Percentiles rank a stretch among this genome's conserved stretches.
phyloP scores from a whole-genome alignment of 2,797 vertebrate species.

The Podarcis lilfordi region DNA sequence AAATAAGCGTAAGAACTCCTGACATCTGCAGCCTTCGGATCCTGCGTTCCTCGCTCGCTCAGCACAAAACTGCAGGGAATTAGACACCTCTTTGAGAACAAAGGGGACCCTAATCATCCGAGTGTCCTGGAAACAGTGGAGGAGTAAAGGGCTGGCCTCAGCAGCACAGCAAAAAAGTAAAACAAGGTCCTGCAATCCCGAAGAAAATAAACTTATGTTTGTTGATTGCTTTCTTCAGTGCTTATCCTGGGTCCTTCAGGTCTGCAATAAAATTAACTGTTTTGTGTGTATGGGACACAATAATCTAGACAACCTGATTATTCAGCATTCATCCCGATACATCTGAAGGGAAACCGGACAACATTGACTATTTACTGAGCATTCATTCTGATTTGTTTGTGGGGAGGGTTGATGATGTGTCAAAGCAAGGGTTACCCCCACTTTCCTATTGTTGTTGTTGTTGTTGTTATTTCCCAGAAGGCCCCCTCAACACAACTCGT shows the following conservation, averaged over 20 bases:
- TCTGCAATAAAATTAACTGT: background rate
- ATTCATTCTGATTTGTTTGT: too few species aligned
- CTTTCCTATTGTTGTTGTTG: too few species aligned
- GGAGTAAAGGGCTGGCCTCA: background rate
- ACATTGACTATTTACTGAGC: too few species aligned
- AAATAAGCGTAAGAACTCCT: conserved; percentile 5
- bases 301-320: too few species aligned
- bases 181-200: background rate
- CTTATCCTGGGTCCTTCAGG: too few species aligned
- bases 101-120: background rate
- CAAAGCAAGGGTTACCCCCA: too few species aligned
- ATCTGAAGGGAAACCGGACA: too few species aligned
- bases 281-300: background rate
- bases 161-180: background rate
- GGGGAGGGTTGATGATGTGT: too few species aligned
- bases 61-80: background rate
- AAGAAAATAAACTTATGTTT: background rate
- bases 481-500: too few species aligned
- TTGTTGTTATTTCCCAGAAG: too few species aligned
- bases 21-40: conserved; percentile 1
- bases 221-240: too few species aligned
- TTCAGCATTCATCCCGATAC: too few species aligned
- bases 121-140: background rate
- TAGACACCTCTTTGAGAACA: background rate
- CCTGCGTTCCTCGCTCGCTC: background rate